These are phyloP conservation scores for Anastrepha obliqua DNA, from an alignment of 1,140 invertebrate genomes.

Conservation along the genomic window DNA sequence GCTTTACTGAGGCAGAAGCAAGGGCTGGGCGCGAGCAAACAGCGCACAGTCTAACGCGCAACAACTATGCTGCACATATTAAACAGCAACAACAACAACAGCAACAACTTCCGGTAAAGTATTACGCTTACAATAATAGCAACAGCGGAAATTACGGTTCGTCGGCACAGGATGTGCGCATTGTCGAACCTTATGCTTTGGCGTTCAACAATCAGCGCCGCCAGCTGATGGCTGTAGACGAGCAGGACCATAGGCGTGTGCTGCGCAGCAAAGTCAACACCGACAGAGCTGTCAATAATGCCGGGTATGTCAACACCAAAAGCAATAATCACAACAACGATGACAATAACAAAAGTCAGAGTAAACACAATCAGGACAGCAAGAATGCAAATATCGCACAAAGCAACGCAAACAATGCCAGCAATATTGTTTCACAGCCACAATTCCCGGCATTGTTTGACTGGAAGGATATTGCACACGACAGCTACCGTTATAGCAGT, in stretches of 20 bases:
- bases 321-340: background rate
- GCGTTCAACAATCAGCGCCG: background rate
- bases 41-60: background rate
- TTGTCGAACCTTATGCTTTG: slow-evolving; percentile 18
- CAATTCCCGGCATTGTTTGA: background rate
- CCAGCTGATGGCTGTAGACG: background rate
- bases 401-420: slow-evolving; percentile 10
- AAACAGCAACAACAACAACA: slow-evolving; percentile 20
- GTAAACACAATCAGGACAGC: background rate
- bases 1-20: background rate
- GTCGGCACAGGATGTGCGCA: slow-evolving; percentile 38
- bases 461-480: background rate
- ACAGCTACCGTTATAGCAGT: no score
- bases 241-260: background rate
- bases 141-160: slow-evolving; percentile 69
- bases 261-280: slow-evolving; percentile 50
- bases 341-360: background rate
- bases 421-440: background rate
- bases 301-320: background rate
- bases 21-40: background rate
- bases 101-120: slow-evolving; percentile 65
- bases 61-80: background rate
- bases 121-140: slow-evolving; percentile 68
- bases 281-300: background rate
- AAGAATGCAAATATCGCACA: background rate